A percentile compares a stretch with the other conserved stretches of the same genome.
phyloP scores from a whole-genome alignment of 2,888 invertebrate genomes.

The Oasisia sp. region DNA sequence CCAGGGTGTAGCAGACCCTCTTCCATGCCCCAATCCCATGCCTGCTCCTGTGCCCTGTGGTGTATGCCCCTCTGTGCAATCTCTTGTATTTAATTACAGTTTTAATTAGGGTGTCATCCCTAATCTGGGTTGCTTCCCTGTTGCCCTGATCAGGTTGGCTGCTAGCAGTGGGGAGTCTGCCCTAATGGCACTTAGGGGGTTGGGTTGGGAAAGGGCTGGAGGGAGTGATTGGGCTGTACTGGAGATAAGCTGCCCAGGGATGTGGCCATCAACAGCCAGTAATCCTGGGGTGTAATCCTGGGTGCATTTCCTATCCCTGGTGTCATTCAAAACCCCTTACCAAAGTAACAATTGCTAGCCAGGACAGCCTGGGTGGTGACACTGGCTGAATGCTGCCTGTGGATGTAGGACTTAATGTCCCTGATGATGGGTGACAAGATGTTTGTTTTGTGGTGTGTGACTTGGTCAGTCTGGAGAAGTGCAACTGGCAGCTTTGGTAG shows the following conservation, averaged over 20 bases:
- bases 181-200: neutral
- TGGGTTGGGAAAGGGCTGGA: neutral
- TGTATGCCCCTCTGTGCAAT: neutral
- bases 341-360: neutral
- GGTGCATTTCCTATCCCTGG: neutral
- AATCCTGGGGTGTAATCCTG: neutral
- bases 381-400: neutral
- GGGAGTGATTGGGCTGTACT: neutral
- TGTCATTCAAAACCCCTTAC: too few species aligned
- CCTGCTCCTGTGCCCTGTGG: neutral
- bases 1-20: too few species aligned
- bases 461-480: neutral
- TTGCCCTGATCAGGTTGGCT: conserved; percentile 17
- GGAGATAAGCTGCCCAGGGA: neutral
- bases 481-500: too few species aligned
- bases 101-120: neutral
- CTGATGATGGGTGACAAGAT: neutral
- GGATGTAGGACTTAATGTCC: neutral
- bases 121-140: neutral
- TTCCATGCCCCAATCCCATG: too few species aligned
- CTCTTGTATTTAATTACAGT: neutral
- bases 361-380: neutral
- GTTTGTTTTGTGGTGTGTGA: neutral
- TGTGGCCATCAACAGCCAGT: neutral
- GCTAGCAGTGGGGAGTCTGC: neutral